These are phyloP conservation scores for Neodiprion virginianus DNA, from an alignment of 1,140 invertebrate genomes.

Conservation along the genomic window DNA sequence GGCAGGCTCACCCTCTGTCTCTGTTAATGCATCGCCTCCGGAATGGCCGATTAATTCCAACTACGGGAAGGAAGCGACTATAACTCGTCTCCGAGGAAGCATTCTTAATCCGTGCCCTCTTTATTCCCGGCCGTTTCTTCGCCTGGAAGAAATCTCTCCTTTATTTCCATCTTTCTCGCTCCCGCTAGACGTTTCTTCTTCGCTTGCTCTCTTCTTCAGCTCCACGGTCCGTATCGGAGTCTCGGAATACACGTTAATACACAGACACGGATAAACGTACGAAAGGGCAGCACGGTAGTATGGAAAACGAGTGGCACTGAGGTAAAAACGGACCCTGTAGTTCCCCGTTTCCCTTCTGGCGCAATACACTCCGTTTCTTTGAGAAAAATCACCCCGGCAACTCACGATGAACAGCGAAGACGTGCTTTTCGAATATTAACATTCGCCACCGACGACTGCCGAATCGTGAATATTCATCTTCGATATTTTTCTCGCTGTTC, in stretches of 20 bases:
- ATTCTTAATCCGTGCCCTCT: conserved; percentile 61
- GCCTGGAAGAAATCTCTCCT: conserved; percentile 15
- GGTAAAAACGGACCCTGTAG: too few species aligned
- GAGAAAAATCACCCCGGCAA: too few species aligned
- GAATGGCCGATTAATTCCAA: conserved; percentile 62
- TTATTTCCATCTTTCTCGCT: background rate
- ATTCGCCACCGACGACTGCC: too few species aligned
- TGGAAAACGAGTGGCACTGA: too few species aligned
- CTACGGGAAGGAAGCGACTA: conserved; percentile 60
- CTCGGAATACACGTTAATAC: background rate
- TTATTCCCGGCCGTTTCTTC: conserved; percentile 45
- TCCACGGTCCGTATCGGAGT: background rate
- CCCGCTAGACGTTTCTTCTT: background rate
- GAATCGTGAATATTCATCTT: too few species aligned
- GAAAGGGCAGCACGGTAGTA: background rate
- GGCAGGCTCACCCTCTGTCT: conserved; percentile 41
- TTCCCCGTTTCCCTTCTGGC: too few species aligned
- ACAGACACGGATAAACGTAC: background rate
- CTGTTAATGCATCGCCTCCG: conserved; percentile 58
- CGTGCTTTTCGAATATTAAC: too few species aligned
- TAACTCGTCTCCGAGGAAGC: conserved; percentile 61
- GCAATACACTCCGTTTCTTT: too few species aligned
- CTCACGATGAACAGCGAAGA: too few species aligned
- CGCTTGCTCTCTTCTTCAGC: conserved; percentile 25
- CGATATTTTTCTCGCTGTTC: too few species aligned